phyloP scores from a whole-genome alignment of 2,888 invertebrate genomes.

The Melanotus villosus region DNA sequence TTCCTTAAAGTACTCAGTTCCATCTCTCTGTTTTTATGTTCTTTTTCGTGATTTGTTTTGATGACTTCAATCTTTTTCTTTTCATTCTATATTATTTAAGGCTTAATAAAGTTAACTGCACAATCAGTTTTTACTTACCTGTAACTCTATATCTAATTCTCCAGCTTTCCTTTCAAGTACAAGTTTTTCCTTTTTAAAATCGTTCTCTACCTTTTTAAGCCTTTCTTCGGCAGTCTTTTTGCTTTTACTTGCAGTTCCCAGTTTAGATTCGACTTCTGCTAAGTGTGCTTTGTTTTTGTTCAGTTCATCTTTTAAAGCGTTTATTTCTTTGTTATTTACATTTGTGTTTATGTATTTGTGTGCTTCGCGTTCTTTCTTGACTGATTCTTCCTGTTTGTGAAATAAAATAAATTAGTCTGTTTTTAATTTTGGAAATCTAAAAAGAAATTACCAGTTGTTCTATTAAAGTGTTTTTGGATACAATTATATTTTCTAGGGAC shows the following conservation, averaged over 20 bases:
- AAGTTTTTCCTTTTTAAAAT: conserved; percentile 74
- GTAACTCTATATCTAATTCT: conserved; percentile 63
- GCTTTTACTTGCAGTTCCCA: conserved; percentile 61
- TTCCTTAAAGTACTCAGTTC: conserved; percentile 84
- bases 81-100: conserved; percentile 72
- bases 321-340: conserved; percentile 59
- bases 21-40: conserved; percentile 82
- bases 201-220: conserved; percentile 76
- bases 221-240: conserved; percentile 66
- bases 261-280: conserved; percentile 63
- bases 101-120: no score
- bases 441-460: conserved; percentile 72
- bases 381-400: conserved; percentile 66
- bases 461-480: conserved; percentile 74
- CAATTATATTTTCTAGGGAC: conserved; percentile 73
- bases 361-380: conserved; percentile 69
- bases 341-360: conserved; percentile 62
- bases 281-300: conserved; percentile 58
- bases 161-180: conserved; percentile 75
- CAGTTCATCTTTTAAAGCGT: conserved; percentile 61
- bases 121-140: no score
- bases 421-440: neutral
- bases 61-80: conserved; percentile 78
- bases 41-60: conserved; percentile 80
- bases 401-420: neutral